A percentile compares a stretch with the other conserved stretches of the same genome.
Conservation (phyloP, 2,113 vertebrate species). For the Charina bottae region DNA sequence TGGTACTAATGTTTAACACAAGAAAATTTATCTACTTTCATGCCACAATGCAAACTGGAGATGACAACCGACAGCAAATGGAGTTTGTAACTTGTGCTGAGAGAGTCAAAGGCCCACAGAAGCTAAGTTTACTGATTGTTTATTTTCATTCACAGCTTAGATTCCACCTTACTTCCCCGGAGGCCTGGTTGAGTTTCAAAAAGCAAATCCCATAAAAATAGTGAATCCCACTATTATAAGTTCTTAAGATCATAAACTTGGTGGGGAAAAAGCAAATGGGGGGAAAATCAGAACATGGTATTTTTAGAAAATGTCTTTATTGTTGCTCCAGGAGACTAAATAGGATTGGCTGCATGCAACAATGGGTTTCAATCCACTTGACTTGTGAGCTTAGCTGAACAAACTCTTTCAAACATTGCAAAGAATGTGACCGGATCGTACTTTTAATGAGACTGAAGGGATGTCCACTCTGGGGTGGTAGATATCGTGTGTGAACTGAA, state of each 20-base stretch:
- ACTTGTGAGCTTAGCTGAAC: not conserved
- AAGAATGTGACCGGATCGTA: too few species aligned
- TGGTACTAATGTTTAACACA: conserved; percentile 35
- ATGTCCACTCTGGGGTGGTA: not conserved
- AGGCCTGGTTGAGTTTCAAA: too few species aligned
- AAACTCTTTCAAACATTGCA: not conserved
- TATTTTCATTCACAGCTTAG: not conserved
- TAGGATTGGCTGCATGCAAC: not conserved
- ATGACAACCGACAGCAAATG: conserved; percentile 30
- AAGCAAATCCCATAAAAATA: too few species aligned
- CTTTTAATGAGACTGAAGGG: too few species aligned
- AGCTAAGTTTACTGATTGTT: conserved; percentile 36
- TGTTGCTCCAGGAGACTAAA: not conserved
- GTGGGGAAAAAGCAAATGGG: not conserved
- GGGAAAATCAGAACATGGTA: not conserved
- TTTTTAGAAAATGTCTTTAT: not conserved
- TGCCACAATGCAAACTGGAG: conserved; percentile 45
- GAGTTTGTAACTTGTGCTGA: not conserved
- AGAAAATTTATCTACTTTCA: conserved; percentile 61
- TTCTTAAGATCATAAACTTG: not conserved
- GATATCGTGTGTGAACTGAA: not conserved
- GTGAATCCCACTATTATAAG: too few species aligned
- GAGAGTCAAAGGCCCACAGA: conserved; percentile 17
- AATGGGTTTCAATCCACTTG: not conserved
- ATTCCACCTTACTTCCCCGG: too few species aligned